Conservation (phyloP, 1,140 invertebrate genomes). For the Drosophila jambulina region DNA sequence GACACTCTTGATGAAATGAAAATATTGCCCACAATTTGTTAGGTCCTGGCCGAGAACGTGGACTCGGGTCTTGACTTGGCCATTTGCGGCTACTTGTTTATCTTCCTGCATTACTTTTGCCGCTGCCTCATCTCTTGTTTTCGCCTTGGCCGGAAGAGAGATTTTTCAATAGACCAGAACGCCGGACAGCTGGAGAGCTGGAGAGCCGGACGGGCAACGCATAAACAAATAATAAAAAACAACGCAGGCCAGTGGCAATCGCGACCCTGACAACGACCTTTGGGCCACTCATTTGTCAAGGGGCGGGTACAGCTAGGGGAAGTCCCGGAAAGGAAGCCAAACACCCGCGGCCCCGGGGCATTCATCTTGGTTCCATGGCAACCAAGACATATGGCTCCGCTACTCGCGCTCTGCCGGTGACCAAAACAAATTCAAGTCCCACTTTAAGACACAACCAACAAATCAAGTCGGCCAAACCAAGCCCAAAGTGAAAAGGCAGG, state of each 20-base stretch:
- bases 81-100: conserved; percentile 80
- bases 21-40: conserved; percentile 83
- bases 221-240: conserved; percentile 80
- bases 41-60: conserved; percentile 53
- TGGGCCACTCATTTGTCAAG: conserved; percentile 74
- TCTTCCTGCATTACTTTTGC: conserved; percentile 51
- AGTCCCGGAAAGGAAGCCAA: conserved; percentile 53
- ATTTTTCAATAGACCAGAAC: conserved; percentile 79
- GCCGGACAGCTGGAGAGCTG: conserved; percentile 23
- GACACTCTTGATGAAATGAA: conserved; percentile 77
- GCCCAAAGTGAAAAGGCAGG: conserved; percentile 12
- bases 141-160: conserved; percentile 3
- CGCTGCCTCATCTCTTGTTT: conserved; percentile 23
- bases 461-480: conserved; percentile 55
- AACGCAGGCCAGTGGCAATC: conserved; percentile 25
- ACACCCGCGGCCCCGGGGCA: conserved; percentile 34
- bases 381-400: conserved; percentile 63
- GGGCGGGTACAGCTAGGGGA: conserved; percentile 14
- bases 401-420: conserved; percentile 24
- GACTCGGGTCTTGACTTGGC: conserved; percentile 23
- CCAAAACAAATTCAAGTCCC: conserved; percentile 77
- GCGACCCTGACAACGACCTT: conserved; percentile 81
- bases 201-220: conserved; percentile 51
- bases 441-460: conserved; percentile 65
- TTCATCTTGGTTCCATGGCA: conserved; percentile 27